Conservation (phyloP, 1,140 invertebrate species). For the Leptinotarsa texana region DNA sequence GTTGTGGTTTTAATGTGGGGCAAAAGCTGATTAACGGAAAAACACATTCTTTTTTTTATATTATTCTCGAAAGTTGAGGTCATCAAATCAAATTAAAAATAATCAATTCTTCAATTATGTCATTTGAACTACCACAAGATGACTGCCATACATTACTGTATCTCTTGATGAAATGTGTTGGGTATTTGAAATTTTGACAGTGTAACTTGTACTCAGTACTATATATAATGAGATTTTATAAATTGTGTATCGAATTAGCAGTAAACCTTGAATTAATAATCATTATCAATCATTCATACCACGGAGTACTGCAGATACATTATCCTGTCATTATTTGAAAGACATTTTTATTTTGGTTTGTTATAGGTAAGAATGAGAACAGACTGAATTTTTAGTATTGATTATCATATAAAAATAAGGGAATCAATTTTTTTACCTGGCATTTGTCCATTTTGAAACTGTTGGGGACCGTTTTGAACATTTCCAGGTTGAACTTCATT, state of each 20-base stretch:
- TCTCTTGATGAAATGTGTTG: too few species aligned
- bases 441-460: slow-evolving; percentile 31
- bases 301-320: not conserved
- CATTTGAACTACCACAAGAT: too few species aligned
- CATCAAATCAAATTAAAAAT: too few species aligned
- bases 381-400: not conserved
- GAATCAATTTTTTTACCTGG: slow-evolving; percentile 11
- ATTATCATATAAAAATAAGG: not conserved
- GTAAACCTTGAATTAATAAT: not conserved
- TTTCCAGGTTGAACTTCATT: slow-evolving; percentile 35
- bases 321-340: not conserved
- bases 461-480: slow-evolving; percentile 31
- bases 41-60: too few species aligned
- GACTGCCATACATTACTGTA: too few species aligned
- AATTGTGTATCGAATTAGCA: not conserved
- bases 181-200: too few species aligned
- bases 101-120: too few species aligned
- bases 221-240: too few species aligned
- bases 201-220: too few species aligned
- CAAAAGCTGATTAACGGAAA: too few species aligned
- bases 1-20: too few species aligned
- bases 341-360: not conserved
- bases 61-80: too few species aligned
- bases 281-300: not conserved
- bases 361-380: not conserved